These are phyloP conservation scores for Xenopus laevis DNA, from an alignment of 2,113 vertebrate genomes.

Conservation along the genomic window DNA sequence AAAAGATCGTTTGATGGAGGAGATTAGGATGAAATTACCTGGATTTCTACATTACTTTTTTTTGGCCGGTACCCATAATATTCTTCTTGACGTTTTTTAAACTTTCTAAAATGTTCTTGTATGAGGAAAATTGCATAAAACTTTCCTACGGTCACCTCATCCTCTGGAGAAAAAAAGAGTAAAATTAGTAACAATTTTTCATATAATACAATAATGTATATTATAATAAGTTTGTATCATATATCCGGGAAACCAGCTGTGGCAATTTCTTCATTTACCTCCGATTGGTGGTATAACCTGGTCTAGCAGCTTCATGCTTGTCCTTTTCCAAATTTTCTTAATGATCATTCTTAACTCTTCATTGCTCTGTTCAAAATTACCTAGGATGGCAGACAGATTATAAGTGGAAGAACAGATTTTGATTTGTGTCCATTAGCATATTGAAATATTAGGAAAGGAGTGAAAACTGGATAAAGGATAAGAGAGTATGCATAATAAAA, in stretches of 20 bases:
- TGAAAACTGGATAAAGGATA: neutral
- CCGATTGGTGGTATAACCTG: constrained; percentile 97
- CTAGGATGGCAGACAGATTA: constrained; percentile 51
- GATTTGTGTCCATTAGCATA: too few species aligned
- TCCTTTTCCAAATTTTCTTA: constrained; percentile 97
- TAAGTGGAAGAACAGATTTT: too few species aligned
- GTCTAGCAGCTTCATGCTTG: constrained; percentile 96
- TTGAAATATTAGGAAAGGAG: neutral
- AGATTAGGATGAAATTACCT: constrained; percentile 62
- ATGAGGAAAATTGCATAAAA: constrained; percentile 98
- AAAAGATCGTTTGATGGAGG: too few species aligned
- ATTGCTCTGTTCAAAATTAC: constrained; percentile 93
- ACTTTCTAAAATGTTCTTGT: constrained; percentile 96
- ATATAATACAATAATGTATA: too few species aligned
- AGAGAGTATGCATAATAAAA: too few species aligned
- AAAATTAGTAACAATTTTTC: neutral
- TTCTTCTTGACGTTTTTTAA: constrained; percentile 93
- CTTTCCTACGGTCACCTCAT: constrained; percentile 96
- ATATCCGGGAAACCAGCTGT: too few species aligned
- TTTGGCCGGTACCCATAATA: constrained; percentile 92
- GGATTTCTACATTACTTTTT: constrained; percentile 83
- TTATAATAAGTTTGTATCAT: too few species aligned
- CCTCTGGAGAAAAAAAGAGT: constrained; percentile 74
- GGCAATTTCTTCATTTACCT: constrained; percentile 61
- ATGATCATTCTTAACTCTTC: constrained; percentile 94